These are phyloP conservation scores for Tribolium freemani DNA, from an alignment of 2,888 invertebrate genomes.

Conservation along the genomic window DNA sequence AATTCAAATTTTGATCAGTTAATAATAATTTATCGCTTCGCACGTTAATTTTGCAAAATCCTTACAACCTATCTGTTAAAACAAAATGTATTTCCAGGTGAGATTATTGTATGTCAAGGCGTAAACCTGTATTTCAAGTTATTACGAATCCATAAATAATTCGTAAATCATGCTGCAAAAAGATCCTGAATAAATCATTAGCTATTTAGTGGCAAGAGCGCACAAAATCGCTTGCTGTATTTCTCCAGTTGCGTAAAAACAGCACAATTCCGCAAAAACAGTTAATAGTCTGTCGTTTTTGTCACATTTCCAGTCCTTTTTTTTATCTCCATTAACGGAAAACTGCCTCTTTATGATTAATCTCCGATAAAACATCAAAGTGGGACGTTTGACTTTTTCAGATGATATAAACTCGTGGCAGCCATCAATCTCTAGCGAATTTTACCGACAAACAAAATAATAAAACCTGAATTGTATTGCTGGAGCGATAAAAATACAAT, in stretches of 20 bases:
- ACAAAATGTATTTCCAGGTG: not conserved
- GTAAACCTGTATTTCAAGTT: not conserved
- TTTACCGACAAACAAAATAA: conserved; percentile 14
- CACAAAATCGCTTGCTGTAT: not conserved
- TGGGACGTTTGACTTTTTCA: no score
- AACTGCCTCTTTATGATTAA: no score
- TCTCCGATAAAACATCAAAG: no score
- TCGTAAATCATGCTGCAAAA: not conserved
- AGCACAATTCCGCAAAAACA: not conserved
- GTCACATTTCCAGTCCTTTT: not conserved
- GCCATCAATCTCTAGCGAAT: not conserved
- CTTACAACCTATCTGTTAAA: not conserved
- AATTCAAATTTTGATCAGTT: no score
- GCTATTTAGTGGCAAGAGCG: not conserved
- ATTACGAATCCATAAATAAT: not conserved
- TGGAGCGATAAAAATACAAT: conserved; percentile 28
- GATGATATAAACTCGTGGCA: not conserved
- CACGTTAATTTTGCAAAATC: no score
- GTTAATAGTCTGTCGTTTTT: not conserved
- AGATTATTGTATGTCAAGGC: not conserved
- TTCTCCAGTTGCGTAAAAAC: not conserved
- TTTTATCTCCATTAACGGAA: not conserved
- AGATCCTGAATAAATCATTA: not conserved
- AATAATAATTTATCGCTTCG: no score
- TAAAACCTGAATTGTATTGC: conserved; percentile 6